Evolutionary conservation across 1,140 invertebrate genomes (phyloP).

Genomic region (Heliconius melpomene): DNA sequence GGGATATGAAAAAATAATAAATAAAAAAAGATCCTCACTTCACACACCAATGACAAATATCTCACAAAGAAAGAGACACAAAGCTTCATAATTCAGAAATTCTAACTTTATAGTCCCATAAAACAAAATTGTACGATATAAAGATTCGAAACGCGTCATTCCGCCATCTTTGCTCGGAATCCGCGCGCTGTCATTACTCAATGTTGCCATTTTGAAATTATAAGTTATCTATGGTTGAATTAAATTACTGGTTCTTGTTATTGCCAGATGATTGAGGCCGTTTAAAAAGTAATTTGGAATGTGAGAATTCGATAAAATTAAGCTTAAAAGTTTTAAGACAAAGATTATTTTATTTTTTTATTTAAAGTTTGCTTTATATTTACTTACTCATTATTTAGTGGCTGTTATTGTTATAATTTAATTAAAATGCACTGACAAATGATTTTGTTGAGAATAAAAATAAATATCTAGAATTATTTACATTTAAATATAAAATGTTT

Average conservation of each 20-base stretch:
- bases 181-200: constrained; percentile 66
- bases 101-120: constrained; percentile 11
- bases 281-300: constrained; percentile 57
- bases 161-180: constrained; percentile 56
- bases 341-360: no score
- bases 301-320: constrained; percentile 41
- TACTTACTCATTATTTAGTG: no score
- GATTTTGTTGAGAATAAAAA: no score
- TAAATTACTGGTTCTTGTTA: constrained; percentile 62
- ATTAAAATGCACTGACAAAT: no score
- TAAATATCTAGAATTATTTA: no score
- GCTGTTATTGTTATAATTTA: no score
- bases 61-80: not conserved
- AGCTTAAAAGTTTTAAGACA: constrained; percentile 9
- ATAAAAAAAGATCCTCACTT: not conserved
- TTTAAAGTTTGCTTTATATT: no score
- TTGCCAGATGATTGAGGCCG: constrained; percentile 46
- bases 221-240: constrained; percentile 60
- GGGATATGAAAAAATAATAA: not conserved
- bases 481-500: not conserved
- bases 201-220: constrained; percentile 69
- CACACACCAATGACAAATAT: not conserved
- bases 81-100: constrained; percentile 10
- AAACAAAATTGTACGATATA: constrained; percentile 35
- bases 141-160: constrained; percentile 63